Evolutionary conservation across 1,140 invertebrate species (phyloP).

Genomic region (Stenopsyche tienmushanensis): DNA sequence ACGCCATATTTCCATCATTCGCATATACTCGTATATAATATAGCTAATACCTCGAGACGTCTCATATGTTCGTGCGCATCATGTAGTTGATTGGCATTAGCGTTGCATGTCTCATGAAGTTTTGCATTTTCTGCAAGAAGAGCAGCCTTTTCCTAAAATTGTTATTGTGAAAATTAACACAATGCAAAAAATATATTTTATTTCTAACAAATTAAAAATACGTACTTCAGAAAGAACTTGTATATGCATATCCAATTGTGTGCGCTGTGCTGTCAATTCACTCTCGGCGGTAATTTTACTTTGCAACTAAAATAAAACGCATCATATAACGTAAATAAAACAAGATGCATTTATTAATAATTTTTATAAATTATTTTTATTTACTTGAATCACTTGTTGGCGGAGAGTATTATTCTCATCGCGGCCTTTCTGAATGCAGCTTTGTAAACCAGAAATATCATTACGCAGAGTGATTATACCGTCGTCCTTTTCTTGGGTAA

Average conservation of each 20-base stretch:
- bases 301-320: conserved; percentile 52
- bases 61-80: conserved; percentile 54
- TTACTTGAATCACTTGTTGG: conserved; percentile 47
- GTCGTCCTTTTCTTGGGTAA: conserved; percentile 44
- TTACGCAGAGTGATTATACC: conserved; percentile 45
- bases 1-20: background rate
- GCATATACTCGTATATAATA: too few relatives aligned
- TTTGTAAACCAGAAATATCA: conserved; percentile 61
- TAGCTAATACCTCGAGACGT: conserved; percentile 61
- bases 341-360: background rate
- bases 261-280: conserved; percentile 47
- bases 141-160: conserved; percentile 50
- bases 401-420: conserved; percentile 55
- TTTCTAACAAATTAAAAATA: conserved; percentile 1
- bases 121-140: conserved; percentile 58
- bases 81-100: conserved; percentile 52
- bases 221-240: conserved; percentile 53
- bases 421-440: conserved; percentile 61
- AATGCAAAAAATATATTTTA: background rate
- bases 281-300: conserved; percentile 62
- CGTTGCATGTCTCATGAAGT: conserved; percentile 51
- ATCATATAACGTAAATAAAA: background rate
- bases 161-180: background rate
- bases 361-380: background rate
- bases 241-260: conserved; percentile 54